These are phyloP conservation scores for Cephonodes hylas DNA, from an alignment of 2,888 invertebrate genomes.

Conservation along the genomic window DNA sequence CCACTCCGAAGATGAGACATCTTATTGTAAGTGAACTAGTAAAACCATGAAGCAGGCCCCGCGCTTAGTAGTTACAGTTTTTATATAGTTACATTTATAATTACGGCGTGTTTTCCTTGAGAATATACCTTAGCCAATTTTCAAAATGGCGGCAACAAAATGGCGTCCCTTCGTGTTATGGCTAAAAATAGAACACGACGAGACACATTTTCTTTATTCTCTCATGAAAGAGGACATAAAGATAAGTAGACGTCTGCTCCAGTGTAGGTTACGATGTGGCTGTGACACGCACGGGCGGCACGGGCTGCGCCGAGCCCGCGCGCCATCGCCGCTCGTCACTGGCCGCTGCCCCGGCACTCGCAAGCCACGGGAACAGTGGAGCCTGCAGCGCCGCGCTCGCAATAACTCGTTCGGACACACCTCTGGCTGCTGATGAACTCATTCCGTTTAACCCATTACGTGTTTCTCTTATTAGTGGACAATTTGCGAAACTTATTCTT, in stretches of 20 bases:
- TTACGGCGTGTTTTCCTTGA: not conserved
- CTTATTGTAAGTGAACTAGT: too few relatives aligned
- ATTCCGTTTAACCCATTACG: not conserved
- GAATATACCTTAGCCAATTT: not conserved
- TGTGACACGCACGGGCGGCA: slow-evolving; percentile 6
- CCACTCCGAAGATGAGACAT: too few relatives aligned
- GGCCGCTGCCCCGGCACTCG: not conserved
- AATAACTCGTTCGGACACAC: not conserved
- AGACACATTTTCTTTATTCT: slow-evolving; percentile 10
- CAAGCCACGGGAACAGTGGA: not conserved
- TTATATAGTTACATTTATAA: not conserved
- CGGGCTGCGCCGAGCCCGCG: slow-evolving; percentile 5
- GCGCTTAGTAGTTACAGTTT: not conserved
- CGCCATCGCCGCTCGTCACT: slow-evolving; percentile 14
- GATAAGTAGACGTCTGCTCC: slow-evolving; percentile 6
- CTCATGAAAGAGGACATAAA: slow-evolving; percentile 8
- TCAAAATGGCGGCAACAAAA: slow-evolving; percentile 7
- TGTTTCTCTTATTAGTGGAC: not conserved
- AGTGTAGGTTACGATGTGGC: slow-evolving; percentile 3
- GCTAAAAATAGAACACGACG: slow-evolving; percentile 2
- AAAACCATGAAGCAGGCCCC: too few relatives aligned
- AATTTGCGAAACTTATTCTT: not conserved
- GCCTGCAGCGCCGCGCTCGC: not conserved
- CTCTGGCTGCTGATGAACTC: not conserved
- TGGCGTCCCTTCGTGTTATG: slow-evolving; percentile 2